phyloP scores from a whole-genome alignment of 2,888 invertebrate genomes.

The Plutella xylostella region DNA sequence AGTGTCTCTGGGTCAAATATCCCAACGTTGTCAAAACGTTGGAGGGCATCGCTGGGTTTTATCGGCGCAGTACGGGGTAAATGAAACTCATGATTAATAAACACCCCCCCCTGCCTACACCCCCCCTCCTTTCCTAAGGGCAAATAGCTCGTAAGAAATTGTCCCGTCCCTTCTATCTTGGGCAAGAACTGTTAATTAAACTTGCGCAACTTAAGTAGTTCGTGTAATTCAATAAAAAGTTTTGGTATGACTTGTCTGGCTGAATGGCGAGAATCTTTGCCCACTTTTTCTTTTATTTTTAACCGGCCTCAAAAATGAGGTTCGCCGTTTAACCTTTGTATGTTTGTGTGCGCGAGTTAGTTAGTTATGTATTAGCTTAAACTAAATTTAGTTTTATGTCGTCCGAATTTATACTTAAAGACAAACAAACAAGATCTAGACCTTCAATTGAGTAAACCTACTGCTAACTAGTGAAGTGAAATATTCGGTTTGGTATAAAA shows the following conservation, averaged over 20 bases:
- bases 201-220: neutral
- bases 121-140: conserved; percentile 34
- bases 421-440: too few species aligned
- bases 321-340: too few species aligned
- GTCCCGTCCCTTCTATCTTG: conserved; percentile 30
- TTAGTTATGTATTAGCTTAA: too few species aligned
- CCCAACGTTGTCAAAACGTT: neutral
- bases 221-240: neutral
- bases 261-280: neutral
- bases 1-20: neutral
- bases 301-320: too few species aligned
- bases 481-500: too few species aligned
- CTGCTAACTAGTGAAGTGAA: too few species aligned
- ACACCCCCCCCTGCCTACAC: conserved; percentile 22
- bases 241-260: neutral
- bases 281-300: neutral
- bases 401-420: too few species aligned
- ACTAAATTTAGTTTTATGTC: too few species aligned
- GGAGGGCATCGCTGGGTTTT: conserved; percentile 25
- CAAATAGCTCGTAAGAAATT: conserved; percentile 55
- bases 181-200: conserved; percentile 4
- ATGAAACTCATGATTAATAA: conserved; percentile 42
- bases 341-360: too few species aligned
- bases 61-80: conserved; percentile 26
- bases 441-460: too few species aligned